Evolutionary conservation across 1,140 invertebrate species (phyloP).

Genomic region (Ceratosolen fusciceps): DNA sequence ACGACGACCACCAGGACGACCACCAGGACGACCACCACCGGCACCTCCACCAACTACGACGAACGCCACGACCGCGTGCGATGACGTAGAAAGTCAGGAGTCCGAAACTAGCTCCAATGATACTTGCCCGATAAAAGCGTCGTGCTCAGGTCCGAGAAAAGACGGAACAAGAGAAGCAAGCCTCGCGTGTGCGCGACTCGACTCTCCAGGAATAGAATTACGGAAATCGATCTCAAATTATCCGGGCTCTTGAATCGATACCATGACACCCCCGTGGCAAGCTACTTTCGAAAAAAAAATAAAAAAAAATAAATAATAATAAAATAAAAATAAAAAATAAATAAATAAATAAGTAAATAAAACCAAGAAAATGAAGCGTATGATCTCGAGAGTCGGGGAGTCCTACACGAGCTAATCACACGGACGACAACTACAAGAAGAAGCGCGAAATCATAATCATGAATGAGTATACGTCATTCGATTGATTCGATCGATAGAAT

Average conservation of each 20-base stretch:
- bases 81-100: not conserved
- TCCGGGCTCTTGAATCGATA: slow-evolving; percentile 71
- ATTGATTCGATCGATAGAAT: too few species aligned
- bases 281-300: not conserved
- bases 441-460: too few species aligned
- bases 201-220: slow-evolving; percentile 60
- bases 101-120: slow-evolving; percentile 4
- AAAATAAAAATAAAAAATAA: too few species aligned
- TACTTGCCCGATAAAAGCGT: not conserved
- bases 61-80: too few species aligned
- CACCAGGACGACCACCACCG: not conserved
- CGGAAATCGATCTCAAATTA: slow-evolving; percentile 71
- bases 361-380: not conserved
- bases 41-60: too few species aligned
- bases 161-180: slow-evolving; percentile 42
- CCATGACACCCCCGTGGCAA: not conserved
- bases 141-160: not conserved
- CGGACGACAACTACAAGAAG: too few species aligned
- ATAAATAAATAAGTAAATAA: too few species aligned
- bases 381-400: too few species aligned
- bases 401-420: too few species aligned
- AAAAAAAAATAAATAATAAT: not conserved
- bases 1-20: too few species aligned
- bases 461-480: too few species aligned
- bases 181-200: slow-evolving; percentile 62